phyloP scores from a whole-genome alignment of 2,113 vertebrate species.

The Lycocorax pyrrhopterus region DNA sequence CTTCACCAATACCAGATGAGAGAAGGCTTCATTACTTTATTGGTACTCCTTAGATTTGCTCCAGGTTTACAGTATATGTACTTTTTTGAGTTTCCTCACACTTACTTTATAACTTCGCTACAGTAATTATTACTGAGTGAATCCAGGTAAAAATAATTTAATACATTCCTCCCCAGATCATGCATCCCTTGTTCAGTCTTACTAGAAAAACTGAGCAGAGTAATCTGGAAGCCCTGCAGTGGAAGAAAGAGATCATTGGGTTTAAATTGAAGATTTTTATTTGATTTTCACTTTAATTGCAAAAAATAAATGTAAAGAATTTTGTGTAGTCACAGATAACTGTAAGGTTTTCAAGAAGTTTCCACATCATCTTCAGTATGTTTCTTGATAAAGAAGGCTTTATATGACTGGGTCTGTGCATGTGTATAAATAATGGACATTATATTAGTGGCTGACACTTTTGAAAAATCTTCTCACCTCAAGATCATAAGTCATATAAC shows the following conservation, averaged over 20 bases:
- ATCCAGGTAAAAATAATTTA: neutral
- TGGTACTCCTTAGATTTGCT: neutral
- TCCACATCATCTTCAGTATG: neutral
- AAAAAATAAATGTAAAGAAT: neutral
- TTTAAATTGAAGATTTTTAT: neutral
- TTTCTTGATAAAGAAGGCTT: neutral
- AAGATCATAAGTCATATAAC: neutral
- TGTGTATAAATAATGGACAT: neutral
- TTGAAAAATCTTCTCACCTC: neutral
- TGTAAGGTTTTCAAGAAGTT: neutral
- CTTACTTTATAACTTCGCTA: neutral
- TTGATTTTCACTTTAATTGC: neutral
- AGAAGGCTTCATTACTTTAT: neutral
- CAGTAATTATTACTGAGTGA: neutral
- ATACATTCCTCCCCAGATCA: neutral
- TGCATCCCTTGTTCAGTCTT: neutral
- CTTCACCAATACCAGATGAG: neutral
- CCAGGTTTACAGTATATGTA: neutral
- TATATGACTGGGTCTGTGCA: neutral
- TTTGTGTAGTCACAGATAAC: neutral
- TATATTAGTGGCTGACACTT: neutral
- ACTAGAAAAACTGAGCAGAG: neutral
- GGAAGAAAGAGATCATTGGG: neutral
- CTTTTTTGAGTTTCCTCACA: neutral
- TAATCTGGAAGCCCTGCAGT: neutral